Base-by-base conservation (phyloP, 2,797 vertebrate species). In the Oceanodroma leucorhoa region DNA sequence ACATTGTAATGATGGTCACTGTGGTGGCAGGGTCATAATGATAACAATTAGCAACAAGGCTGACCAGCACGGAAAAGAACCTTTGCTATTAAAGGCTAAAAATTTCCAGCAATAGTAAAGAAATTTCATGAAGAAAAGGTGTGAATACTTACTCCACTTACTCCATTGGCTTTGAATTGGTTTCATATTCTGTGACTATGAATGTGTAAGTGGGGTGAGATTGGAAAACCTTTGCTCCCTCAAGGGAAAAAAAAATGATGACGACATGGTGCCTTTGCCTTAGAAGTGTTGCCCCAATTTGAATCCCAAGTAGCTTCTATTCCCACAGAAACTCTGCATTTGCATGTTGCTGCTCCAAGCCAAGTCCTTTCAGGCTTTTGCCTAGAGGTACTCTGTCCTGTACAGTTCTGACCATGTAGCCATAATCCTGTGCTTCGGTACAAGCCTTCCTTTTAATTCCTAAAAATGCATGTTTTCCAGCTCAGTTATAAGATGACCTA, bases 301-400 rank as follows among this genome's bases (percentile, higher is more conserved):
- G 64, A 92, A 91, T 93, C 64, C 29, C 40, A 87, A 46, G 21
- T 46, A 75, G 41, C n/a, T 87, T 84, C 27, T 69, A 64, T 87
- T 82, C 34, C 79, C 69, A 48, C 73, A 64, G 90, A 90, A 96
- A 91, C 54, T 36, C 65, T 46, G 27, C n/a, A 77, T 84, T 84
- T 82, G 41, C 78, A 65, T 3, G 1, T 61, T 17, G 29, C 43
- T 79, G 24, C 43, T 76, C 43, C 87, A 38, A 83, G 67, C 43
- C 55, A 77, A 83, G n/a, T 77, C 41, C 64, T 91, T 91, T 77
- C 76, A 66, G 67, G 67, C 71, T 91, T 93, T 85, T 95, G 79
- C 78, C 67, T 77, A 1, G 20, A 80, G 51, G 58, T 89, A 23
- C 45, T 51, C 67, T 77, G 64, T 73, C 82, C 64, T 70, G 46